These are phyloP conservation scores for Mantis religiosa DNA, from an alignment of 2,888 invertebrate species.

Conservation along the genomic window DNA sequence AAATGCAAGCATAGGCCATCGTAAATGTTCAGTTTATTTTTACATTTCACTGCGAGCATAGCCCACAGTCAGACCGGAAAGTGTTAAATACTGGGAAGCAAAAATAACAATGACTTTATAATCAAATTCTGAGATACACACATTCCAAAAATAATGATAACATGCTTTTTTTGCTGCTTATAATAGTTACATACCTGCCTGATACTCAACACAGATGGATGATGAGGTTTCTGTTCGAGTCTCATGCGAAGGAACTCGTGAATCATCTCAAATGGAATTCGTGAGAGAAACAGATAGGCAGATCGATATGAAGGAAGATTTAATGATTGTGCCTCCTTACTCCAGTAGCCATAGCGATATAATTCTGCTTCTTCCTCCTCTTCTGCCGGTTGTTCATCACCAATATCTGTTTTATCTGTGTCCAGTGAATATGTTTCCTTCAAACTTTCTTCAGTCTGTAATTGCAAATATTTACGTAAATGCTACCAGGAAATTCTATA, in stretches of 20 bases:
- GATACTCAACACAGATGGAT: conserved; percentile 81
- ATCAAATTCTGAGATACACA: too few relatives aligned
- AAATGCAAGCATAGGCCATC: too few relatives aligned
- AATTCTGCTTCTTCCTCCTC: conserved; percentile 50
- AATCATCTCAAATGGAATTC: conserved; percentile 84
- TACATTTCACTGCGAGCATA: too few relatives aligned
- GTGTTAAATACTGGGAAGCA: too few relatives aligned
- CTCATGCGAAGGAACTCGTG: conserved; percentile 86
- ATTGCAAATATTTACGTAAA: neutral
- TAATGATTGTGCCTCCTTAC: conserved; percentile 69
- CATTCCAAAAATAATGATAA: too few relatives aligned
- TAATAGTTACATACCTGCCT: conserved; percentile 58
- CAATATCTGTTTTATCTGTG: neutral
- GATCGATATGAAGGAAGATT: conserved; percentile 78
- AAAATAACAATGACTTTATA: too few relatives aligned
- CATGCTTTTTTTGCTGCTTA: too few relatives aligned
- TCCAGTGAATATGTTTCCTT: neutral
- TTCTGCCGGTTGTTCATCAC: neutral
- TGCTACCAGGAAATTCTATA: too few relatives aligned
- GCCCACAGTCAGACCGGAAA: too few relatives aligned
- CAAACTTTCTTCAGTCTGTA: neutral
- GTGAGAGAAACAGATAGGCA: conserved; percentile 79
- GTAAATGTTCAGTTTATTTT: too few relatives aligned
- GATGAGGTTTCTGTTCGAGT: conserved; percentile 74
- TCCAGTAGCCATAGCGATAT: conserved; percentile 69